These are phyloP conservation scores for Leguminivora glycinivorella DNA, from an alignment of 1,140 invertebrate genomes.

Conservation along the genomic window DNA sequence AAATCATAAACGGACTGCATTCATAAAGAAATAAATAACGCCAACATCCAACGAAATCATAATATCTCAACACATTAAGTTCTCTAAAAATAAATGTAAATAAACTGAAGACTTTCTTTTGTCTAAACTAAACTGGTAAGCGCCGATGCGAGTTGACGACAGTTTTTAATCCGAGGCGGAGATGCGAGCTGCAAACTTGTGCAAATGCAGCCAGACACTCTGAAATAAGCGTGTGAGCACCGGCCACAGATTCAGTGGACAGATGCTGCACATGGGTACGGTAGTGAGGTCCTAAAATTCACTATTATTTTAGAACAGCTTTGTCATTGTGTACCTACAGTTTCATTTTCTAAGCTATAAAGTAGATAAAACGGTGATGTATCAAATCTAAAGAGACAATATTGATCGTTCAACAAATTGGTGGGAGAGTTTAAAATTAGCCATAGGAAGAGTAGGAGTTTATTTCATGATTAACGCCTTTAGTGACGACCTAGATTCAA, in stretches of 20 bases:
- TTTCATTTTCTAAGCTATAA: too few relatives aligned
- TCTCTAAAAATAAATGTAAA: conserved; percentile 7
- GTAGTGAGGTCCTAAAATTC: too few relatives aligned
- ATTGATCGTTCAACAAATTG: too few relatives aligned
- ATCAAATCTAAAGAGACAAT: too few relatives aligned
- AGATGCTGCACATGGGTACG: neutral
- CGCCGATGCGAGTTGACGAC: conserved; percentile 10
- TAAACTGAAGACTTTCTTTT: conserved; percentile 15
- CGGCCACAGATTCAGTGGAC: neutral
- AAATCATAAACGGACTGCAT: neutral
- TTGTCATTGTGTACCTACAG: neutral
- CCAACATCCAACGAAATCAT: neutral
- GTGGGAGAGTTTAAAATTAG: too few relatives aligned
- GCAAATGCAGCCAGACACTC: conserved; percentile 17
- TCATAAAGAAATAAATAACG: neutral
- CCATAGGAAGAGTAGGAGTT: too few relatives aligned
- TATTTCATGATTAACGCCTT: too few relatives aligned
- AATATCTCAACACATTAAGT: conserved; percentile 12
- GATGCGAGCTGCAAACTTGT: neutral
- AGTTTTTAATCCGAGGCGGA: conserved; percentile 13
- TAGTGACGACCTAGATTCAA: too few relatives aligned
- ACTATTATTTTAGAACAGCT: neutral
- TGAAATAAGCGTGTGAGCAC: neutral
- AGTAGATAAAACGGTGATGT: too few relatives aligned
- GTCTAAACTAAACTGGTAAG: conserved; percentile 15